Base-by-base conservation (phyloP, 2,888 invertebrate species). In the Amblyteles armatorius region DNA sequence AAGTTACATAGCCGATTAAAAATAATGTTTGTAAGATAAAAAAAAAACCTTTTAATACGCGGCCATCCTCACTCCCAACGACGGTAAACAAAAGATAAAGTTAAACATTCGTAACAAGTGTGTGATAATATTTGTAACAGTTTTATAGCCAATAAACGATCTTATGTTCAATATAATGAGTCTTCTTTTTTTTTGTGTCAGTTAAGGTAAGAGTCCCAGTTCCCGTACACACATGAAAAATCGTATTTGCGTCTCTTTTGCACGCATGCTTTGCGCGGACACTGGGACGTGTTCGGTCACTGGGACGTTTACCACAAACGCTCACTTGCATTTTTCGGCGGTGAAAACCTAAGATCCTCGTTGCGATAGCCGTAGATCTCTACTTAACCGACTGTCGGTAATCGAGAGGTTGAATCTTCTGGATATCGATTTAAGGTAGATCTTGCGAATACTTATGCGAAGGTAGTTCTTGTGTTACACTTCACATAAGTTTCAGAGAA, bases 111-210 rank as follows among this genome's bases (percentile, higher is more conserved):
- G 89, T 93, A 92, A 92, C 91, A 91, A 91, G 92, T 93, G 93
- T 93, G 93, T 93, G 93, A 93, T 93, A 93, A 93, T 93, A 93
- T 93, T 93, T 93, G 93, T 93, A 93, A 93, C 92, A 92, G 92
- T 92, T 91, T 89, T 90, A 92, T 91, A 84, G 68, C 79, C 57
- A 93, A 93, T 93, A 93, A 93, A 93, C 89, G 85, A 91, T 91
- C 89, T 91, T 92, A 93, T 89, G 92, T 93, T 93, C 92, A 91
- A 89, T 90, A 91, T 57, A 86, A 57, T 57, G 57, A 19, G 26
- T 57, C 3, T 3, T 11, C 4, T 26, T 26, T 11, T 57, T 57
- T 57, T 57, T 57, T 13, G 9, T 2, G 11, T 22, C 57, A 22
- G 26, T 57, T 57, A 11, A 11, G 22, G 22, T 22, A 22, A 22